Percentiles rank a stretch among this genome's conserved stretches.
Evolutionary conservation across 1,140 invertebrate genomes (phyloP).

Genomic region (Coelopa frigida): DNA sequence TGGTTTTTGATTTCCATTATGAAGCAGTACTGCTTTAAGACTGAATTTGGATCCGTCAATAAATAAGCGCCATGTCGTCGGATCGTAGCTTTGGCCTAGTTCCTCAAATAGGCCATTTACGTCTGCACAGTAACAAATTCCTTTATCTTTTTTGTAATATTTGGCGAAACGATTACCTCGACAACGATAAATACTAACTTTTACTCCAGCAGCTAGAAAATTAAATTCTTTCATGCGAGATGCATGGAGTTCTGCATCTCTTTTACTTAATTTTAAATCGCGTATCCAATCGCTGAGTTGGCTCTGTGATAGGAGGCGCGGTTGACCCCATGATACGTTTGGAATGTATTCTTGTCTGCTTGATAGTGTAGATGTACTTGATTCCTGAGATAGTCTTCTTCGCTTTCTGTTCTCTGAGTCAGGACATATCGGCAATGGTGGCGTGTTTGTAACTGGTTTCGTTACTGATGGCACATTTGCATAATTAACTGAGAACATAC

Average conservation of each 20-base stretch:
- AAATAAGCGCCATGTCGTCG: constrained; percentile 25
- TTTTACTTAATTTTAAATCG: constrained; percentile 25
- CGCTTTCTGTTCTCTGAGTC: too few species aligned
- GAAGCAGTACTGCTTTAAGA: constrained; percentile 40
- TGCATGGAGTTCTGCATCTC: constrained; percentile 20
- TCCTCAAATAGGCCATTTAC: constrained; percentile 24
- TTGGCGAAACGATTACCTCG: constrained; percentile 17
- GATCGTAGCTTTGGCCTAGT: constrained; percentile 17
- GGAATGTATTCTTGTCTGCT: too few species aligned
- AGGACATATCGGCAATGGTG: too few species aligned
- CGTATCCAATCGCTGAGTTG: constrained; percentile 34
- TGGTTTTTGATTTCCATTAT: constrained; percentile 40
- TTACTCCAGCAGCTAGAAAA: background rate
- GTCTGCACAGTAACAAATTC: constrained; percentile 30
- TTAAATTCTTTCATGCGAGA: constrained; percentile 22
- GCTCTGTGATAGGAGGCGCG: too few species aligned
- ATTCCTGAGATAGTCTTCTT: too few species aligned
- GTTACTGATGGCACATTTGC: too few species aligned
- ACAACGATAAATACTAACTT: background rate
- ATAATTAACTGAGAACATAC: too few species aligned
- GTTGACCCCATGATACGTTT: too few species aligned
- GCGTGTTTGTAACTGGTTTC: too few species aligned
- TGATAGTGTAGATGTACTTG: too few species aligned
- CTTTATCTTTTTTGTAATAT: constrained; percentile 17
- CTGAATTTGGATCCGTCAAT: constrained; percentile 38